Conservation (phyloP, 2,797 vertebrate species). For the Cyclura pinguis region DNA sequence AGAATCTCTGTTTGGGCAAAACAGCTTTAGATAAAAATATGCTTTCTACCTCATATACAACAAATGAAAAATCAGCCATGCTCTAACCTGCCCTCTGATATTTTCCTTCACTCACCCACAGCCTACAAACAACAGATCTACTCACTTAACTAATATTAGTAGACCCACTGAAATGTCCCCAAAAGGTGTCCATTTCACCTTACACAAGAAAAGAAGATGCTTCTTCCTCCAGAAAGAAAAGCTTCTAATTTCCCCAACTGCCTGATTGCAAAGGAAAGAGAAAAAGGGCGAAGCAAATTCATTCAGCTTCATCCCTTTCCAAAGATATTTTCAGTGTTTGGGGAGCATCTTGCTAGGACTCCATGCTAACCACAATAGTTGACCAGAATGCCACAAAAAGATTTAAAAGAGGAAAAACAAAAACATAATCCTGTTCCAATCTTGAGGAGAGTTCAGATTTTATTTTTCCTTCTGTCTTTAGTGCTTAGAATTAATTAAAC, state of each 20-base stretch:
- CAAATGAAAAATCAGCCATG: not conserved
- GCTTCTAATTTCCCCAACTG: not conserved
- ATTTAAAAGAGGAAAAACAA: conserved; percentile 24
- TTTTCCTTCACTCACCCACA: not conserved
- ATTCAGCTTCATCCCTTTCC: not conserved
- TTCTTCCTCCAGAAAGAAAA: not conserved
- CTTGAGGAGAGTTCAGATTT: conserved; percentile 14
- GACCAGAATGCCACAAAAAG: conserved; percentile 26
- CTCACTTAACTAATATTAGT: not conserved
- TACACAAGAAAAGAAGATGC: no score
- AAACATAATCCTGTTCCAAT: not conserved
- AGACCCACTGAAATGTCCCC: not conserved
- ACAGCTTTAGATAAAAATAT: not conserved
- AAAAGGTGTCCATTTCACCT: not conserved
- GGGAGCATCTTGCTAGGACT: not conserved
- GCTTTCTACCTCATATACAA: not conserved
- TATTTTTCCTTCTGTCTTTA: not conserved
- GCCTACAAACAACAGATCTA: not conserved
- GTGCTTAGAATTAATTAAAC: conserved; percentile 35
- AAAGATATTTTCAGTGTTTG: not conserved
- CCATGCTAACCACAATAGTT: not conserved
- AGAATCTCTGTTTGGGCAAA: not conserved
- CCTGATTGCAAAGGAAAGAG: not conserved
- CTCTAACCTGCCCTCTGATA: not conserved
- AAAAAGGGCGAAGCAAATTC: not conserved